phyloP scores from a whole-genome alignment of 2,888 invertebrate species.

The Mythimna lalbum region DNA sequence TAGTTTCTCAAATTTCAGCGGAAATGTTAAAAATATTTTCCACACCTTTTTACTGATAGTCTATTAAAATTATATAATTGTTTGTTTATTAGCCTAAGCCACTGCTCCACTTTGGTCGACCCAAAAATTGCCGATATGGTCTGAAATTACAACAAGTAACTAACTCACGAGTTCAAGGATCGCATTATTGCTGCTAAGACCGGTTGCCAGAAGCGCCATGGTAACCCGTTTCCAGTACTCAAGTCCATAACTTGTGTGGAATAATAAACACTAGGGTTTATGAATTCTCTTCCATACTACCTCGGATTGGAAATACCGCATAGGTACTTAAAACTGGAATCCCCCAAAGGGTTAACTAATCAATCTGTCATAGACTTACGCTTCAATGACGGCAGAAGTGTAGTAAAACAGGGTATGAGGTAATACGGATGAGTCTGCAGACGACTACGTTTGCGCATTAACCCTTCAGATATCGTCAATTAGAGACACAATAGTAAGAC shows the following conservation, averaged over 20 bases:
- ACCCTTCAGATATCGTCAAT: too few species aligned
- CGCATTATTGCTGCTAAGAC: constrained; percentile 48
- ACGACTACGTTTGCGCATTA: background rate
- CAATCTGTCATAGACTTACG: background rate
- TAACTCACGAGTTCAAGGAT: constrained; percentile 52
- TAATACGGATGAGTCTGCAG: background rate
- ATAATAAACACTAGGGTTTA: constrained; percentile 27
- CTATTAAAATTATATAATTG: background rate
- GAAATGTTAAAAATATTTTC: background rate
- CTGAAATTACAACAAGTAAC: constrained; percentile 29
- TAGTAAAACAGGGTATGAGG: constrained; percentile 20
- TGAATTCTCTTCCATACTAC: constrained; percentile 8
- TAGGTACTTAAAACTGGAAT: background rate
- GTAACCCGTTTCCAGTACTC: constrained; percentile 50
- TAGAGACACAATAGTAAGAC: too few species aligned
- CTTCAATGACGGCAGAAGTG: constrained; percentile 1
- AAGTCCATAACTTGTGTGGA: constrained; percentile 37
- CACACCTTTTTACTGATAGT: too few species aligned
- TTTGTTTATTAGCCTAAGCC: background rate
- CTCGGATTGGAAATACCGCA: background rate
- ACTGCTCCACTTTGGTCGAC: background rate
- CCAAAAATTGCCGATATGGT: constrained; percentile 3
- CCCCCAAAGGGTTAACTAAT: constrained; percentile 17
- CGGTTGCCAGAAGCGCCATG: constrained; percentile 49
- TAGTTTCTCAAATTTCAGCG: too few species aligned